Percentiles rank a stretch among this genome's conserved stretches.
phyloP scores from a whole-genome alignment of 2,797 vertebrate genomes.

The Dromococcyx pavoninus region DNA sequence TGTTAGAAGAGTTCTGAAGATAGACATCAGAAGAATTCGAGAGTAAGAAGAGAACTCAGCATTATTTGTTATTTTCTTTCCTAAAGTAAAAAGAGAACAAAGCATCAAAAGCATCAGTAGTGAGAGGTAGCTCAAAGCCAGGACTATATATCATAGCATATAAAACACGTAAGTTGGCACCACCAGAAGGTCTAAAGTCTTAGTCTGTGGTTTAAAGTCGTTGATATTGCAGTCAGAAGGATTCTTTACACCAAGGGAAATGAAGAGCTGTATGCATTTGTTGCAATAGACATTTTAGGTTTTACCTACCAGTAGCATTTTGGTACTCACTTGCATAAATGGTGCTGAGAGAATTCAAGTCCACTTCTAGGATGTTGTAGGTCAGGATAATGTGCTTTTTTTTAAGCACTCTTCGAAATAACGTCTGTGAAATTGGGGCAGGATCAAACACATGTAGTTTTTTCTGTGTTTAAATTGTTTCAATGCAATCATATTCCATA shows the following conservation, averaged over 20 bases:
- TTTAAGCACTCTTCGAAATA: not conserved
- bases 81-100: slow-evolving; percentile 49
- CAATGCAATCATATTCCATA: not conserved
- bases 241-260: not conserved
- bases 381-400: not conserved
- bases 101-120: slow-evolving; percentile 47
- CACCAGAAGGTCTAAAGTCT: slow-evolving; percentile 18
- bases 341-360: not conserved
- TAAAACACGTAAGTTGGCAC: slow-evolving; percentile 18
- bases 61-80: slow-evolving; percentile 55
- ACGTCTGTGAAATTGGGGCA: not conserved
- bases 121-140: not conserved
- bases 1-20: slow-evolving; percentile 59
- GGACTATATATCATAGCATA: slow-evolving; percentile 29
- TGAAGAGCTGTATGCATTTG: not conserved
- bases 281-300: not conserved
- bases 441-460: not conserved
- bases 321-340: not conserved
- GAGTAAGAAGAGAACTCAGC: slow-evolving; percentile 23
- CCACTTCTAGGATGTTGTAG: not conserved
- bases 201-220: slow-evolving; percentile 15
- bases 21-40: slow-evolving; percentile 54
- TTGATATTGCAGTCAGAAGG: slow-evolving; percentile 7
- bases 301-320: not conserved
- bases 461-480: not conserved